Base-by-base conservation (phyloP, 2,888 invertebrate genomes). In the Ophion slaviceki region DNA sequence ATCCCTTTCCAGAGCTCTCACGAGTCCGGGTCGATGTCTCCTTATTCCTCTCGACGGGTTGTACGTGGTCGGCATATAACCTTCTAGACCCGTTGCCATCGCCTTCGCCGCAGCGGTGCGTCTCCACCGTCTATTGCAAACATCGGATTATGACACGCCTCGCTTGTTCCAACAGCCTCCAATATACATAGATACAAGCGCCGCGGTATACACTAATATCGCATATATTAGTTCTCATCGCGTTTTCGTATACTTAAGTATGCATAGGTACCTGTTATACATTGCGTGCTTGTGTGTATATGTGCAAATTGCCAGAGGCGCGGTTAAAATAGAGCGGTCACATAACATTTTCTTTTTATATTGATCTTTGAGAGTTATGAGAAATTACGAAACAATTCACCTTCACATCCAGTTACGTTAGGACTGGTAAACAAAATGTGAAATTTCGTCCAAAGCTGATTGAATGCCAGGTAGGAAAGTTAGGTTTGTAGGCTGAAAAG, bases 141-240 rank as follows among this genome's bases (percentile, higher is more conserved):
- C 86, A 86, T 83, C 80, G 83, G 86, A 86, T 86, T 86, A 86
- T 86, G 80, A 86, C 86, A 86, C 83, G 86, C 83, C 86, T 86
- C 86, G 83, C 80, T 80, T 81, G 86, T 86, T 86, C 78, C 74
- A 83, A 83, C 80, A 80, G 80, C 67, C 80, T 71, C 53, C 75
- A 57, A 76, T 75, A 61, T 74, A 79, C 67, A 67, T 68, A 81
- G 67, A 80, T 67, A 72, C 74, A 67, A 40, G 61, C 57, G 67
- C 45, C 53, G 8, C 61, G n/a, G 67, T 68, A 40, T 36, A 77
- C 64, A 77, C 68, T 74, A 20, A 32, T 68, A 74, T 78, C 64
- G 71, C 80, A 80, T 77, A 68, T 77, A 77, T 83, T 83, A 74
- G 83, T 80, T 70, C 32, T 72, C 45, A 79, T 76, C 82, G 24